phyloP scores from a whole-genome alignment of 2,888 invertebrate genomes.

The Chymomyza procnemis region DNA sequence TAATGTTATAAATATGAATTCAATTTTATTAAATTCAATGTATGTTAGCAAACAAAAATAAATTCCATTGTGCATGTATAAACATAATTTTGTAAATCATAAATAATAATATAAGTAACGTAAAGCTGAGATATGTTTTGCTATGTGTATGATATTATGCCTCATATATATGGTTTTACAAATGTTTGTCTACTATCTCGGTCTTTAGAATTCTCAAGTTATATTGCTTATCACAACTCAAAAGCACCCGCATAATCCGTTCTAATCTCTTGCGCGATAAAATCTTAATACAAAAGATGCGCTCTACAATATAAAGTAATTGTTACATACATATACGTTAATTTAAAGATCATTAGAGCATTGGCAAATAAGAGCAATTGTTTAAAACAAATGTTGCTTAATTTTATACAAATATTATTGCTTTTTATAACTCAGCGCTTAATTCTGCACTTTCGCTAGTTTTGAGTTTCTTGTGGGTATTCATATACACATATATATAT shows the following conservation, averaged over 20 bases:
- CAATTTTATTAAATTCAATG: slow-evolving; percentile 49
- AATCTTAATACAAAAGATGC: slow-evolving; percentile 20
- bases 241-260: slow-evolving; percentile 9
- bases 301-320: slow-evolving; percentile 22
- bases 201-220: slow-evolving; percentile 1
- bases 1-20: slow-evolving; percentile 29
- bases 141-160: slow-evolving; percentile 3
- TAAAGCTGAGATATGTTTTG: neutral
- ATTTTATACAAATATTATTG: slow-evolving; percentile 7
- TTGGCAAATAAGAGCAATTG: slow-evolving; percentile 24
- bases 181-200: slow-evolving; percentile 24
- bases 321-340: slow-evolving; percentile 21
- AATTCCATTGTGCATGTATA: slow-evolving; percentile 24
- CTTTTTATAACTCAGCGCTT: slow-evolving; percentile 17
- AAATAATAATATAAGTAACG: slow-evolving; percentile 8
- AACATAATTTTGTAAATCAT: slow-evolving; percentile 17
- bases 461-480: neutral
- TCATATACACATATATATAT: neutral
- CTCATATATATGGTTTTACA: neutral
- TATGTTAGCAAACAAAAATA: slow-evolving; percentile 20
- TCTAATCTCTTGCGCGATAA: slow-evolving; percentile 15
- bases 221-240: slow-evolving; percentile 30
- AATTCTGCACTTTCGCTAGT: slow-evolving; percentile 23
- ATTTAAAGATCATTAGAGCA: slow-evolving; percentile 30
- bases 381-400: neutral